Percentiles rank a stretch among this genome's conserved stretches.
These are phyloP conservation scores for Abrostola triplasia DNA, from an alignment of 2,888 invertebrate genomes.

Conservation along the genomic window DNA sequence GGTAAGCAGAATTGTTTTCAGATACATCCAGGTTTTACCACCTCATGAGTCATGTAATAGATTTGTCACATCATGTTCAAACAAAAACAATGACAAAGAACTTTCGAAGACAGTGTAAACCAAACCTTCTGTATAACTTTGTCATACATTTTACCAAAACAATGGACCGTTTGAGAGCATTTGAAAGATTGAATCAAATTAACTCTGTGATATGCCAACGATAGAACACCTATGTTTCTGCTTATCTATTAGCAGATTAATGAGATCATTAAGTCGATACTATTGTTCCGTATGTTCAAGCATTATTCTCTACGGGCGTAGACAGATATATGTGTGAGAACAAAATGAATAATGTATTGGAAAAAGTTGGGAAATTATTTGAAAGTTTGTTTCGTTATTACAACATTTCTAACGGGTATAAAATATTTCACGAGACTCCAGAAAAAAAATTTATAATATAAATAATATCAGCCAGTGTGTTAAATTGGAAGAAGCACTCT, in stretches of 20 bases:
- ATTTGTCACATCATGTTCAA: too few species aligned
- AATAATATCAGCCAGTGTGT: too few species aligned
- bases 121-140: constrained; percentile 11
- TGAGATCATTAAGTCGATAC: constrained; percentile 54
- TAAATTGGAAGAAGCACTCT: too few species aligned
- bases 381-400: background rate
- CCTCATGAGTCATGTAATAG: too few species aligned
- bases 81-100: too few species aligned
- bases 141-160: constrained; percentile 22
- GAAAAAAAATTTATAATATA: too few species aligned
- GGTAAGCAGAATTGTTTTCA: too few species aligned
- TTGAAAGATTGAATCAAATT: constrained; percentile 51
- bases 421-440: too few species aligned
- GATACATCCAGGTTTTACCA: too few species aligned
- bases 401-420: too few species aligned
- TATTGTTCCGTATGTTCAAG: constrained; percentile 49
- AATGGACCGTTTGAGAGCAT: constrained; percentile 47
- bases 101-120: background rate
- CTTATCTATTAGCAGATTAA: constrained; percentile 46
- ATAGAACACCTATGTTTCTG: constrained; percentile 49
- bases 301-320: constrained; percentile 34
- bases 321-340: constrained; percentile 12
- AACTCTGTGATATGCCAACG: constrained; percentile 39
- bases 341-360: constrained; percentile 16
- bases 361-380: constrained; percentile 16